These are phyloP conservation scores for Drosophila formosana DNA, from an alignment of 2,888 invertebrate genomes.

Conservation along the genomic window DNA sequence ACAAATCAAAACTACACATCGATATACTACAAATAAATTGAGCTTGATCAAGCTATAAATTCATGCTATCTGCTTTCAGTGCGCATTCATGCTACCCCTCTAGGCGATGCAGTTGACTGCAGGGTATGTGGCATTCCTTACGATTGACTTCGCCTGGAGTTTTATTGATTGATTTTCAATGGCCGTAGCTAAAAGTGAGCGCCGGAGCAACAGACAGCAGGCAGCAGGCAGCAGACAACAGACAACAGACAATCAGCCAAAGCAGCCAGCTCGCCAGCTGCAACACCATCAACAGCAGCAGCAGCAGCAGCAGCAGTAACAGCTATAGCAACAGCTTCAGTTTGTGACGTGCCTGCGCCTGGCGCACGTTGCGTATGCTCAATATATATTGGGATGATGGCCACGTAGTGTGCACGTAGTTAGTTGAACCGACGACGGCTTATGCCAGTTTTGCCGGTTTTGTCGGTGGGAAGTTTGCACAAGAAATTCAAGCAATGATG, in stretches of 20 bases:
- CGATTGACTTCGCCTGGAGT: constrained; percentile 76
- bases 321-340: constrained; percentile 17
- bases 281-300: constrained; percentile 10
- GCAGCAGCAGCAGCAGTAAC: constrained; percentile 7
- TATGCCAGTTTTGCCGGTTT: constrained; percentile 11
- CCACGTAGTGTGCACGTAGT: constrained; percentile 47
- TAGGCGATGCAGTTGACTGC: neutral
- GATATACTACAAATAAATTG: neutral
- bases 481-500: constrained; percentile 77
- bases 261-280: constrained; percentile 21
- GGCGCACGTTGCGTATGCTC: constrained; percentile 74
- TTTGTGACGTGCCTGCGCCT: constrained; percentile 35
- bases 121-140: constrained; percentile 62
- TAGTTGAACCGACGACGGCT: constrained; percentile 41
- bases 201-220: constrained; percentile 53
- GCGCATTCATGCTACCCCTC: neutral
- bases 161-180: constrained; percentile 80
- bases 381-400: constrained; percentile 57
- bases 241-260: constrained; percentile 62
- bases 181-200: constrained; percentile 56
- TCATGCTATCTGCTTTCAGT: neutral
- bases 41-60: neutral
- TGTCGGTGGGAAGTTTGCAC: constrained; percentile 58
- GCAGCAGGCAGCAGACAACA: constrained; percentile 40
- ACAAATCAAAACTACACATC: too few species aligned